Evolutionary conservation across 2,888 invertebrate genomes (phyloP).

Genomic region (Cinara cedri): DNA sequence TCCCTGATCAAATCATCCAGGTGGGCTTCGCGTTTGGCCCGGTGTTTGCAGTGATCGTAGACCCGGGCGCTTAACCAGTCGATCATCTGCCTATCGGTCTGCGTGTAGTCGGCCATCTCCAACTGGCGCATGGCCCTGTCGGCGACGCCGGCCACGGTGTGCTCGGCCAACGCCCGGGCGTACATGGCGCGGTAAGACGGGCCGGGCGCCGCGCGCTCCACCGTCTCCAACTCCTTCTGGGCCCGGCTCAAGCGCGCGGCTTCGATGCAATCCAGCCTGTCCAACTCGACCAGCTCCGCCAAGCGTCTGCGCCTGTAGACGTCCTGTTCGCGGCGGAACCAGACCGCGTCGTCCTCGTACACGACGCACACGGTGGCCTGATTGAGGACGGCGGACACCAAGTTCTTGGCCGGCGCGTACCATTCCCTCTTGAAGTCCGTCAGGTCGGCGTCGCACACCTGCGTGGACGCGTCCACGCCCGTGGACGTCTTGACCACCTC

Average conservation of each 20-base stretch:
- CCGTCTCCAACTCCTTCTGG: neutral
- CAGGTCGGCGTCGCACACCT: conserved; percentile 10
- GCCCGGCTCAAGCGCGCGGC: neutral
- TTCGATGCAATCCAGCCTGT: neutral
- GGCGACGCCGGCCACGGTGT: neutral
- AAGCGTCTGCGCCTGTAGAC: neutral
- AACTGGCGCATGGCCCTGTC: neutral
- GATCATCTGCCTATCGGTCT: neutral
- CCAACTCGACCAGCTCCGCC: neutral
- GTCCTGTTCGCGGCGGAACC: neutral
- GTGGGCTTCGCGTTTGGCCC: neutral
- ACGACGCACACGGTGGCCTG: neutral
- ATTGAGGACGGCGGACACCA: neutral
- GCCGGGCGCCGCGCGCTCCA: neutral
- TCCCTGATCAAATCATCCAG: conserved; percentile 2
- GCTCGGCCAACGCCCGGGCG: neutral
- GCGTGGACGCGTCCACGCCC: conserved; percentile 14
- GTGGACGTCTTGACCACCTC: neutral
- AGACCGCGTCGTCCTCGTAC: conserved; percentile 13
- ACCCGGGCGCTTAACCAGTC: conserved; percentile 1
- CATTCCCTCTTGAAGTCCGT: neutral
- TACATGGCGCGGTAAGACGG: neutral
- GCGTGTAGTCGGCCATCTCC: neutral
- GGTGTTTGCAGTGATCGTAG: neutral
- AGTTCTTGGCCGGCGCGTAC: neutral